Conservation (phyloP, 2,113 vertebrate genomes). For the Edolisoma coerulescens region DNA sequence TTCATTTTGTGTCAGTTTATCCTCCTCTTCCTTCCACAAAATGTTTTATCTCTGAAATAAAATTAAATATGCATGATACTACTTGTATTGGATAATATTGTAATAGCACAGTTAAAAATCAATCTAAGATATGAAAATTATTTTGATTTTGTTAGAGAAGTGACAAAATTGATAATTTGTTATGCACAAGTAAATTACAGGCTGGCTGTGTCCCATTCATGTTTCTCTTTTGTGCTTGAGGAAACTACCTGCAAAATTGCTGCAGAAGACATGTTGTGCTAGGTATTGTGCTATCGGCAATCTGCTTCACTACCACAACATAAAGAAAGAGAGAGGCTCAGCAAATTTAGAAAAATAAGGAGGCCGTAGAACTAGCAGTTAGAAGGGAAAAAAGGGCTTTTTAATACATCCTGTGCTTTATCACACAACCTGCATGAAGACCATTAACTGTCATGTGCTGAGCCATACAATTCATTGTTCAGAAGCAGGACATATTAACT, state of each 20-base stretch:
- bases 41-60: constrained; percentile 66
- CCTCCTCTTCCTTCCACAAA: constrained; percentile 57
- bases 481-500: neutral
- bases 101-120: constrained; percentile 55
- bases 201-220: neutral
- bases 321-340: constrained; percentile 39
- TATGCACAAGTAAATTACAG: constrained; percentile 40
- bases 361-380: neutral
- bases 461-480: neutral
- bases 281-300: constrained; percentile 33
- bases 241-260: constrained; percentile 54
- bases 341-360: constrained; percentile 23
- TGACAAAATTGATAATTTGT: constrained; percentile 49
- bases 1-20: constrained; percentile 68
- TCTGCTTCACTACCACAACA: constrained; percentile 25
- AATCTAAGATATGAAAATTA: constrained; percentile 47
- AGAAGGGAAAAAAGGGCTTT: neutral
- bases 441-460: neutral
- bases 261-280: neutral
- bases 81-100: constrained; percentile 42
- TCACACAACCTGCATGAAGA: neutral
- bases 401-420: neutral
- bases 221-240: constrained; percentile 42
- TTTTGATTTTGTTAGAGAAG: constrained; percentile 56
- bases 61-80: constrained; percentile 67